Conservation (phyloP, 2,888 invertebrate genomes). For the Harpalus rufipes region DNA sequence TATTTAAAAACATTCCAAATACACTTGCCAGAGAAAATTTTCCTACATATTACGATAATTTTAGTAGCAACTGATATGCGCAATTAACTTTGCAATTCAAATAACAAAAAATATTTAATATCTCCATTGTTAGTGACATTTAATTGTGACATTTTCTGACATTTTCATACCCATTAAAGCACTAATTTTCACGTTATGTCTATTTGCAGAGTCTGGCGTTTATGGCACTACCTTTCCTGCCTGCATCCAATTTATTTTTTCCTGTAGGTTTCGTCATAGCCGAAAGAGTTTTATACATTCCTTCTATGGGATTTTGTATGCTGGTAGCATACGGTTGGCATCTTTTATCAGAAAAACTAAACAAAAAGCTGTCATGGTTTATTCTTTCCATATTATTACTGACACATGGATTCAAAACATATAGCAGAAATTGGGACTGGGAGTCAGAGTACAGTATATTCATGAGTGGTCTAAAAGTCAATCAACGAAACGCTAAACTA, state of each 20-base stretch:
- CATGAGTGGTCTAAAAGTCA: constrained; percentile 92
- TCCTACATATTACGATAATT: neutral
- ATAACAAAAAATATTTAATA: neutral
- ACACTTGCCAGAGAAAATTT: no score
- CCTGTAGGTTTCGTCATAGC: constrained; percentile 99
- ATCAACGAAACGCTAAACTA: constrained; percentile 94
- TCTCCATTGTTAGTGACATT: neutral
- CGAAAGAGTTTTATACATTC: constrained; percentile 96
- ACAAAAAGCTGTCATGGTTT: constrained; percentile 83
- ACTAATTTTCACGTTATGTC: constrained; percentile 45
- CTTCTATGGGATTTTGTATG: constrained; percentile 98
- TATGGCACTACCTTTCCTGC: constrained; percentile 93
- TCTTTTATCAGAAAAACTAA: constrained; percentile 82
- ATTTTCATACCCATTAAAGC: neutral
- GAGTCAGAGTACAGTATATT: constrained; percentile 95
- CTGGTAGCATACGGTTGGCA: constrained; percentile 93
- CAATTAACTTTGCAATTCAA: neutral
- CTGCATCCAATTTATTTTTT: constrained; percentile 98
- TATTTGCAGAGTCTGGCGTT: constrained; percentile 88
- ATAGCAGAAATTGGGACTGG: constrained; percentile 95
- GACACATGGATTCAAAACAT: constrained; percentile 91
- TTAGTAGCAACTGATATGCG: neutral
- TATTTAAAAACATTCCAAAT: no score
- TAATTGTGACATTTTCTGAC: neutral
- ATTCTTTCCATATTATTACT: constrained; percentile 83